Percentiles rank a stretch among this genome's conserved stretches.
These are phyloP conservation scores for Julus scandinavius DNA, from an alignment of 2,888 invertebrate genomes.

Conservation along the genomic window DNA sequence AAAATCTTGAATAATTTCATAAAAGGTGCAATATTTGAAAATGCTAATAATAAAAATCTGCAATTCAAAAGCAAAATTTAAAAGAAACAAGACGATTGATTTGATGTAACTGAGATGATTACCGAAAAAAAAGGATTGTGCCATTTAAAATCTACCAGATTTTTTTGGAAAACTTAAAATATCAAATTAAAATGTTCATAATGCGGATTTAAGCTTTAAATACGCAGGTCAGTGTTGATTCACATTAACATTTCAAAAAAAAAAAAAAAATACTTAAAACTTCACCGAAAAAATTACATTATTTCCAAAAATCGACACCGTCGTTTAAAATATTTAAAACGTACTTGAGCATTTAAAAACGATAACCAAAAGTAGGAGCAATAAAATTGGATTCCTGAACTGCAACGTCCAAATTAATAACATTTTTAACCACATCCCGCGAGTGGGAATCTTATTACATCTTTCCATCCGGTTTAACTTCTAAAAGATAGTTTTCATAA, in stretches of 20 bases:
- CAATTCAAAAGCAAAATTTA: background rate
- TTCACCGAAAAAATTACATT: background rate
- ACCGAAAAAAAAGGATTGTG: background rate
- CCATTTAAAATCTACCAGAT: background rate
- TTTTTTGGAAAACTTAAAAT: background rate
- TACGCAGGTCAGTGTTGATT: background rate
- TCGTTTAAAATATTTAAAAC: background rate
- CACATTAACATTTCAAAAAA: background rate
- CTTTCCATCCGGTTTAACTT: background rate
- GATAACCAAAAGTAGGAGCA: background rate
- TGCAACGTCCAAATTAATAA: slow-evolving; percentile 2
- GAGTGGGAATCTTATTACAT: background rate
- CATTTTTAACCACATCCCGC: background rate
- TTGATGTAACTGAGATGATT: too few relatives aligned
- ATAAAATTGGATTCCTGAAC: background rate
- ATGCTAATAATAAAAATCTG: slow-evolving; percentile 1
- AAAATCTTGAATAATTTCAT: background rate
- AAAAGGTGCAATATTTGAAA: background rate
- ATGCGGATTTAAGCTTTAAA: background rate
- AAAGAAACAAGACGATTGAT: background rate
- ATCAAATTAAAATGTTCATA: too few relatives aligned
- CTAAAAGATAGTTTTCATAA: background rate
- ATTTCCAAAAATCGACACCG: background rate
- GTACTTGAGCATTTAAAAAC: background rate
- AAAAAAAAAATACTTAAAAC: background rate